Percentiles rank a stretch among this genome's conserved stretches.
These are phyloP conservation scores for Drosophila dives DNA, from an alignment of 2,888 invertebrate species.

Conservation along the genomic window DNA sequence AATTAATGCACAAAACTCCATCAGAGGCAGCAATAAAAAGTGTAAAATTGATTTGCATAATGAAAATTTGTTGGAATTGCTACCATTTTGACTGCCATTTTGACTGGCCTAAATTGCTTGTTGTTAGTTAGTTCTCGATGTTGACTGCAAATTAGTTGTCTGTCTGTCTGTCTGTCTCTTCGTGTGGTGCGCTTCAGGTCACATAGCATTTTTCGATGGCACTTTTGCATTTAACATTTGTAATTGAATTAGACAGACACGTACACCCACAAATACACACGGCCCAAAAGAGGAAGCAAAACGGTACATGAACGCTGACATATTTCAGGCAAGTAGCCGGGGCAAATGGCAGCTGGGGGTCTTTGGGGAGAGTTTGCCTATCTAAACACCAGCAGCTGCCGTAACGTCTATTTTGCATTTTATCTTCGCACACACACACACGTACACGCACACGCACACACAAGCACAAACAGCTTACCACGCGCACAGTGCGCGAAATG, in stretches of 20 bases:
- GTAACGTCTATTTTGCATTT: conserved; percentile 77
- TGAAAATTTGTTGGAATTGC: conserved; percentile 73
- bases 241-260: conserved; percentile 69
- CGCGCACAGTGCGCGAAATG: conserved; percentile 55
- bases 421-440: conserved; percentile 52
- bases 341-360: conserved; percentile 41
- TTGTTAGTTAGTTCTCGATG: conserved; percentile 66
- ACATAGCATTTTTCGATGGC: conserved; percentile 62
- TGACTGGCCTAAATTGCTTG: conserved; percentile 53
- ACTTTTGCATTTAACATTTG: conserved; percentile 59
- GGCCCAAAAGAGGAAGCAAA: conserved; percentile 7
- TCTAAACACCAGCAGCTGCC: conserved; percentile 61
- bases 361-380: conserved; percentile 40
- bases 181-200: conserved; percentile 54
- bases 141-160: conserved; percentile 60
- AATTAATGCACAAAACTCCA: conserved; percentile 60
- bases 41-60: conserved; percentile 79
- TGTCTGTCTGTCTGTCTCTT: conserved; percentile 14
- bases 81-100: conserved; percentile 35
- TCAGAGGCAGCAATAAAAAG: conserved; percentile 65
- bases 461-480: conserved; percentile 42
- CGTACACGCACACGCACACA: background rate
- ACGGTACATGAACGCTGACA: conserved; percentile 55
- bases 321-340: conserved; percentile 55
- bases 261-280: conserved; percentile 19